A percentile compares a stretch with the other conserved stretches of the same genome.
Conservation (phyloP, 2,113 vertebrate species). For the Hippocampus zosterae region DNA sequence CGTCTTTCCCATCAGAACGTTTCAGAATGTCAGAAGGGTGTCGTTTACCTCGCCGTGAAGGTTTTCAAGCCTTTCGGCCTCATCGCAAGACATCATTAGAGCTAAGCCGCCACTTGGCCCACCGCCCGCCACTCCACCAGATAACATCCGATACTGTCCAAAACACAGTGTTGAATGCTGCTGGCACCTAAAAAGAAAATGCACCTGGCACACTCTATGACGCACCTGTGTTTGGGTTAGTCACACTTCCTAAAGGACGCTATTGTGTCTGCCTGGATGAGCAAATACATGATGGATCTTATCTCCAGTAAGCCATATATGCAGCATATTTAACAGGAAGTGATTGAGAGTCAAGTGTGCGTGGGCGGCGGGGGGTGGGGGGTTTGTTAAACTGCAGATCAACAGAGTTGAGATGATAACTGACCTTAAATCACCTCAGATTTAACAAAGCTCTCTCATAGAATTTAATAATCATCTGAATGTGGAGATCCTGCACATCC, state of each 20-base stretch:
- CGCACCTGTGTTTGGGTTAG: slow-evolving; percentile 62
- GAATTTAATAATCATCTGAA: too few species aligned
- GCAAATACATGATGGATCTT: slow-evolving; percentile 44
- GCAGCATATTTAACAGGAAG: neutral
- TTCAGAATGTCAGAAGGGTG: slow-evolving; percentile 17
- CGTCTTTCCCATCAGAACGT: slow-evolving; percentile 6
- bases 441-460: too few species aligned
- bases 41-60: neutral
- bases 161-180: slow-evolving; percentile 39
- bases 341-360: neutral
- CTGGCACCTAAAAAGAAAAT: slow-evolving; percentile 33
- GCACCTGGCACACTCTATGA: slow-evolving; percentile 47
- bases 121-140: slow-evolving; percentile 19
- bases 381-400: neutral
- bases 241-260: slow-evolving; percentile 58
- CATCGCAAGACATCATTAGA: slow-evolving; percentile 13
- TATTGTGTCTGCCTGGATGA: slow-evolving; percentile 64
- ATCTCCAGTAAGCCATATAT: slow-evolving; percentile 20
- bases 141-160: slow-evolving; percentile 70
- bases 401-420: neutral
- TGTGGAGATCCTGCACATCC: too few species aligned
- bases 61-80: slow-evolving; percentile 3
- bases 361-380: neutral
- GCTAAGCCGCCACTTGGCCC: slow-evolving; percentile 24
- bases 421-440: neutral